Evolutionary conservation across 2,797 vertebrate genomes (phyloP), one percentile per base, ranked within the genome.

Genomic region (Basileuterus tristriatus): DNA sequence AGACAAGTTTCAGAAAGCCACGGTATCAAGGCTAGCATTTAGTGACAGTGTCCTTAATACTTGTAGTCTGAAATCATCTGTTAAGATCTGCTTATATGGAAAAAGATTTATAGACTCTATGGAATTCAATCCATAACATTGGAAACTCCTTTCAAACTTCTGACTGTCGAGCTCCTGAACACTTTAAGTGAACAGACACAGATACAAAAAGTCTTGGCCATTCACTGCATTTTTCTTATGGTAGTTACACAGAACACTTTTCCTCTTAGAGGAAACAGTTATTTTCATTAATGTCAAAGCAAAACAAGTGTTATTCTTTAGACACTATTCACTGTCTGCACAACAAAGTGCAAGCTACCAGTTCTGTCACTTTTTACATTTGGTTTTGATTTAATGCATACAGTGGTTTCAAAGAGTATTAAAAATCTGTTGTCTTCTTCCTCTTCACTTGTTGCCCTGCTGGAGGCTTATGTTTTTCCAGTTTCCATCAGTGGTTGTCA

Each of bases 11-110:
- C 87, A 93, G 83, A 94, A 94, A 93, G 83, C 24, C 5, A 70
- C 89, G 90, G 72, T 15, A 87, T 87, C 21, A 70, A 96, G 81
- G 91, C 70, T 74, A 87, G 53, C 26, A 26, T 91, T 97, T 94
- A 97, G 92, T 96, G 94, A 97, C 72, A 97, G 80, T 97, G 86
- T 89, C 65, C 65, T 86, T 94, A 89, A 91, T 89, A 95, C 21
- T 49, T 32, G 64, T 58, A 96, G 83, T 76, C 89, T 96, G 82
- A 82, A 90, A 97, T 89, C 3, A 2, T 85, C 85, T 96, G 89
- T 95, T 93, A 96, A 96, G 63, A 94, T 95, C 87, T 46, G 59
- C 93, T 97, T 96, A 94, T 84, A 95, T 79, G 81, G 72, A 95
- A 96, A 97, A 94, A 92, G 36, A 97, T 68, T 88, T 77, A 83